phyloP scores from a whole-genome alignment of 1,140 invertebrate species.

The Rhopalosiphum maidis region DNA sequence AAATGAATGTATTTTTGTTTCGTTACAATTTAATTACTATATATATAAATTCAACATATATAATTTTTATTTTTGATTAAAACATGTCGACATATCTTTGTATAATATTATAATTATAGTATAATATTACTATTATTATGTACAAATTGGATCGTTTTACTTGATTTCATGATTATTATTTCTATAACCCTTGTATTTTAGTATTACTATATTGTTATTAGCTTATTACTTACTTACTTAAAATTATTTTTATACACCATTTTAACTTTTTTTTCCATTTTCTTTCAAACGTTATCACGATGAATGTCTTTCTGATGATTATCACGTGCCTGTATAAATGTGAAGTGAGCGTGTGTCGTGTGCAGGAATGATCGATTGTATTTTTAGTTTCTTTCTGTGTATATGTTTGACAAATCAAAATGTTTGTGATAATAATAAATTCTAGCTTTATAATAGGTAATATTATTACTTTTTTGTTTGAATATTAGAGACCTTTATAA shows the following conservation, averaged over 20 bases:
- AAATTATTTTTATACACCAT: neutral
- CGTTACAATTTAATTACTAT: neutral
- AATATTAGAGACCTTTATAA: neutral
- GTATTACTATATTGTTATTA: neutral
- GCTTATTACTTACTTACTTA: neutral
- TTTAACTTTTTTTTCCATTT: constrained; percentile 17
- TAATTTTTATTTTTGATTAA: neutral
- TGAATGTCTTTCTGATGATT: constrained; percentile 21
- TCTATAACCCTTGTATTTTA: neutral
- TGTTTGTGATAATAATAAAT: constrained; percentile 43
- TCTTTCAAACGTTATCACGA: constrained; percentile 47
- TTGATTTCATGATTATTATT: constrained; percentile 2
- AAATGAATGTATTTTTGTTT: neutral
- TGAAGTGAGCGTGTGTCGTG: constrained; percentile 41
- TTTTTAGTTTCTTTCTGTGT: constrained; percentile 5
- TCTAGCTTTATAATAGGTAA: neutral
- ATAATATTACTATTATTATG: neutral
- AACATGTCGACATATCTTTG: neutral
- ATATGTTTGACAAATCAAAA: constrained; percentile 19
- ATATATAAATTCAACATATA: neutral
- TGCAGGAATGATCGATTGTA: constrained; percentile 33
- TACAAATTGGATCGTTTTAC: neutral
- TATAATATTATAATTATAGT: no score
- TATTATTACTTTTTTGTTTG: neutral
- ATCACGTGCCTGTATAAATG: constrained; percentile 28